A percentile compares a stretch with the other conserved stretches of the same genome.
Conservation (phyloP, 2,113 vertebrate species). For the Saguinus imperator region DNA sequence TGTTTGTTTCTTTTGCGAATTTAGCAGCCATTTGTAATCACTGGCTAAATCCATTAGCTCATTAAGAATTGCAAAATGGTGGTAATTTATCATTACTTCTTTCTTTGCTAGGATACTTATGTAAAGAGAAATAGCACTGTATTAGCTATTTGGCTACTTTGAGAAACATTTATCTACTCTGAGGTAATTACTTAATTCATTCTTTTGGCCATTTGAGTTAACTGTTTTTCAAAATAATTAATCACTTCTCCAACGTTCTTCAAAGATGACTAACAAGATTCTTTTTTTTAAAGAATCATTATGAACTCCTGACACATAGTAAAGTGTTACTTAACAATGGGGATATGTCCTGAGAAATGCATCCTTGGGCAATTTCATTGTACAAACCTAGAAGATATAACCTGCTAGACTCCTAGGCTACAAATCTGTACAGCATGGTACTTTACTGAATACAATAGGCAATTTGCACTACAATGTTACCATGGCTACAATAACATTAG, state of each 20-base stretch:
- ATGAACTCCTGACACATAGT: background rate
- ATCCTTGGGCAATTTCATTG: background rate
- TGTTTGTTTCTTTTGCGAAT: background rate
- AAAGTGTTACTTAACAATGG: background rate
- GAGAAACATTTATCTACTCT: background rate
- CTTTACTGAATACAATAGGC: background rate
- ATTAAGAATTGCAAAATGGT: background rate
- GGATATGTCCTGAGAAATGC: background rate
- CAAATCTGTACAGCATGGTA: background rate
- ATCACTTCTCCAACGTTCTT: background rate
- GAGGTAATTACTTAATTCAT: background rate
- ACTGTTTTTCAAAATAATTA: constrained; percentile 21
- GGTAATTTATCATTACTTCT: background rate
- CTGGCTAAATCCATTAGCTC: background rate
- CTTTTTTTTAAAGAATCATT: background rate
- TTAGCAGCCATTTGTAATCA: background rate
- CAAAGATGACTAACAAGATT: background rate
- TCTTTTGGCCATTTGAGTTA: background rate
- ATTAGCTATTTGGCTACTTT: background rate
- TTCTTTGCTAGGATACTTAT: background rate
- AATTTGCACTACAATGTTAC: background rate
- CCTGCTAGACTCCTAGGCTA: background rate
- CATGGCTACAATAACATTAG: background rate
- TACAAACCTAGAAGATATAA: background rate
- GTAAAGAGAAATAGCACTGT: background rate